Evolutionary conservation across 2,113 vertebrate genomes (phyloP), one percentile per base, ranked within the genome.

Genomic region (Hymenochirus boettgeri): DNA sequence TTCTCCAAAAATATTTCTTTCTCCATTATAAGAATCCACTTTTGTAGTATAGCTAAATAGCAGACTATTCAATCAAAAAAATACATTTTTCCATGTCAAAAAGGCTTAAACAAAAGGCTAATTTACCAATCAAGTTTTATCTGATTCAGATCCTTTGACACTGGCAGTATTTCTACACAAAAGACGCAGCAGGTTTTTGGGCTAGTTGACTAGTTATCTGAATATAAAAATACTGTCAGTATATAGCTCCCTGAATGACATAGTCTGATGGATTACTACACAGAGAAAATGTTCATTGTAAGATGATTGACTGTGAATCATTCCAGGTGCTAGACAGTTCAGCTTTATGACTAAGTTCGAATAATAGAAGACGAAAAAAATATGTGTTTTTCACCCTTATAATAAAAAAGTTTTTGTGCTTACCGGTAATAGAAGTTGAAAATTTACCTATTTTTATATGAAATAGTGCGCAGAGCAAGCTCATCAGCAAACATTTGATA

Each of bases 401-500:
- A 31, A 46, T 56, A 73, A 39, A 22, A 35, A 0, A 0, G 56
- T 72, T 42, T 72, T 64, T 57, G 70, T 57, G 10, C 11, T 31
- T 61, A 78, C 42, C 7, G 57, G 57, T 48, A 60, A 61, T 75
- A n/a, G n/a, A n/a, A n/a, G n/a, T 57, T 54, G 46, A 78, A 46
- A 73, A 21, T 21, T 76, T 61, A 75, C 65, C 47, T 82, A 83
- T 75, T 33, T 39, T 57, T 57, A 60, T 59, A 50, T 74, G 65
- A 62, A 46, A 48, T 19, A 56, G 59, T 77, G 72, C 59, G 61
- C 70, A 79, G 78, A 76, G 77, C 67, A 60, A 72, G 64, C 31
- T 33, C 76, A 73, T 76, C 63, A 74, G 66, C 70, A 64, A 72
- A 66, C 61, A 71, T 60, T 58, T 62, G 76, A 78, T 71, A 70